A percentile compares a stretch with the other conserved stretches of the same genome.
Evolutionary conservation across 2,888 invertebrate genomes (phyloP).

Genomic region (Unio delphinus): DNA sequence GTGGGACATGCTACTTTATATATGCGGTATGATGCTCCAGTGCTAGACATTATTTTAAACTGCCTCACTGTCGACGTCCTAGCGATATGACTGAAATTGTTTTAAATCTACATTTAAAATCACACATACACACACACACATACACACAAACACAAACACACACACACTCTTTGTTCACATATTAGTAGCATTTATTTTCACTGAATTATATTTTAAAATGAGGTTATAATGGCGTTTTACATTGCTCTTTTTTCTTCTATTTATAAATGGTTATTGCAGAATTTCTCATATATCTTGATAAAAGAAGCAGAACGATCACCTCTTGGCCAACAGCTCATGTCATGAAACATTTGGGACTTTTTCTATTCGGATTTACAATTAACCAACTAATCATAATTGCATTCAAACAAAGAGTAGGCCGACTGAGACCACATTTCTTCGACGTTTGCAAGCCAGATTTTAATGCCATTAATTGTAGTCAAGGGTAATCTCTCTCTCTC

Average conservation of each 20-base stretch:
- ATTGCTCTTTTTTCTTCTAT: constrained; percentile 1
- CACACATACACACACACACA: too few relatives aligned
- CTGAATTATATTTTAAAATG: too few relatives aligned
- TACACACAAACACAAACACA: too few relatives aligned
- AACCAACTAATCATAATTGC: constrained; percentile 90
- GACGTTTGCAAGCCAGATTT: constrained; percentile 83
- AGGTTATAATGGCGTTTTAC: too few relatives aligned
- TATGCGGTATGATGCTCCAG: too few relatives aligned
- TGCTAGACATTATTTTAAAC: too few relatives aligned
- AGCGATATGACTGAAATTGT: too few relatives aligned
- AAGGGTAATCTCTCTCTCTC: constrained; percentile 2
- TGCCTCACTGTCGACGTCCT: too few relatives aligned
- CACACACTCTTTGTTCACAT: too few relatives aligned
- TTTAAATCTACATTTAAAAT: too few relatives aligned
- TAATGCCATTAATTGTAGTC: constrained; percentile 39
- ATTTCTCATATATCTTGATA: constrained; percentile 2
- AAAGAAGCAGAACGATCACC: neutral
- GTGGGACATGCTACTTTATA: too few relatives aligned
- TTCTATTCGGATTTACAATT: constrained; percentile 88
- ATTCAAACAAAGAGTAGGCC: constrained; percentile 92
- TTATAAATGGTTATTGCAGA: constrained; percentile 13
- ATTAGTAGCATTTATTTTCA: too few relatives aligned
- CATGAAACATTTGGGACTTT: constrained; percentile 65
- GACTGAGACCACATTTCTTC: constrained; percentile 93
- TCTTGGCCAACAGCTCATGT: constrained; percentile 5